phyloP scores from a whole-genome alignment of 2,888 invertebrate genomes.

The Ditula angustiorana region DNA sequence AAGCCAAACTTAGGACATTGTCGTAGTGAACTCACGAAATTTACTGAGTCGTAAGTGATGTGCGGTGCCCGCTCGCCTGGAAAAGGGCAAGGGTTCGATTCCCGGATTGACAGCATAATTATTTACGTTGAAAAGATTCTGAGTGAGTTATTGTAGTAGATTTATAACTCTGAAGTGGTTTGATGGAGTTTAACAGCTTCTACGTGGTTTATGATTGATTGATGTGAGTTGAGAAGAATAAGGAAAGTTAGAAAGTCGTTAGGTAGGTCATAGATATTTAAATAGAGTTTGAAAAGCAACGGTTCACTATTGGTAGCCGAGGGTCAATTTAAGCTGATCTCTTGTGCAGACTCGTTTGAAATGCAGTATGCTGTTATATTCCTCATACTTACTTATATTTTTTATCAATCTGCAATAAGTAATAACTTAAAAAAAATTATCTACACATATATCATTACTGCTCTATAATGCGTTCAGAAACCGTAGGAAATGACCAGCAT shows the following conservation, averaged over 20 bases:
- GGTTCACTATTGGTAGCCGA: too few species aligned
- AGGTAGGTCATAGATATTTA: too few species aligned
- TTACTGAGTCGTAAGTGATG: constrained; percentile 21
- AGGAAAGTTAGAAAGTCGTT: neutral
- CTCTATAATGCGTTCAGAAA: too few species aligned
- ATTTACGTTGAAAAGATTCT: constrained; percentile 26
- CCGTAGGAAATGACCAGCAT: too few species aligned
- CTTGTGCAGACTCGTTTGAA: too few species aligned
- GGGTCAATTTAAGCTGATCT: too few species aligned
- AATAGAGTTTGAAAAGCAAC: neutral
- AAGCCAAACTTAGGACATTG: neutral
- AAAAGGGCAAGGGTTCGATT: constrained; percentile 30
- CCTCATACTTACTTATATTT: too few species aligned
- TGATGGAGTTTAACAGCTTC: constrained; percentile 15
- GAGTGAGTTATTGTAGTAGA: constrained; percentile 18
- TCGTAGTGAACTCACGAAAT: neutral
- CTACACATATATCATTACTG: too few species aligned
- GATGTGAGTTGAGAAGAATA: neutral
- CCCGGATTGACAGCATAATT: constrained; percentile 32
- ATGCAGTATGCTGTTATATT: too few species aligned
- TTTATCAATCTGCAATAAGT: too few species aligned
- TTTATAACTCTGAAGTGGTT: constrained; percentile 23
- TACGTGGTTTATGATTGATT: constrained; percentile 3
- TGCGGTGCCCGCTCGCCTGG: constrained; percentile 12
- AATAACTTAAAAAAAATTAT: too few species aligned